A percentile compares a stretch with the other conserved stretches of the same genome.
phyloP scores from a whole-genome alignment of 1,140 invertebrate species.

The Lamellibrachia luymesi region DNA sequence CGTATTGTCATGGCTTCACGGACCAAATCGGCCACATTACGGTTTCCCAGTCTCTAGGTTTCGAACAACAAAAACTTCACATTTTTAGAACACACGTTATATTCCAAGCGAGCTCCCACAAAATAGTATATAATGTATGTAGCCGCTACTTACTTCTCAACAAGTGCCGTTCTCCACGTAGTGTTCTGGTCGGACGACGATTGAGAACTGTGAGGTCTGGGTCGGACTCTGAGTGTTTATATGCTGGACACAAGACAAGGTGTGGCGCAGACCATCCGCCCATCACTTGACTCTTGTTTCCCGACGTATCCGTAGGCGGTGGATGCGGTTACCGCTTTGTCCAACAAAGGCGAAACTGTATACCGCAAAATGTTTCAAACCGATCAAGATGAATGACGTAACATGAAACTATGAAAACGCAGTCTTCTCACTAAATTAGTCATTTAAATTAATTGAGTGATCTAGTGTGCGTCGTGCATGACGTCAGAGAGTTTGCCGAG shows the following conservation, averaged over 20 bases:
- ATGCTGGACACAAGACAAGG: background rate
- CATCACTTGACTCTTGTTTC: background rate
- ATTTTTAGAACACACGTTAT: background rate
- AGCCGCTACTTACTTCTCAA: background rate
- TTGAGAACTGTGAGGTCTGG: background rate
- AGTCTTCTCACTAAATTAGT: background rate
- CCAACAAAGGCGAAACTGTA: background rate
- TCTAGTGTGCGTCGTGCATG: background rate
- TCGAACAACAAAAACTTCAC: background rate
- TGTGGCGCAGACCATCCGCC: background rate
- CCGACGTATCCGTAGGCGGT: background rate
- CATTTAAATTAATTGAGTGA: background rate
- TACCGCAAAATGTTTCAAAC: background rate
- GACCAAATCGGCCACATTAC: no score
- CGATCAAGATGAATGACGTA: background rate
- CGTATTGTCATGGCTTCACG: background rate
- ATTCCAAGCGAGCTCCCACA: background rate
- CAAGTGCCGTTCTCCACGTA: background rate
- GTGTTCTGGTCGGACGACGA: background rate
- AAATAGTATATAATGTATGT: background rate
- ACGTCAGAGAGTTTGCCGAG: background rate
- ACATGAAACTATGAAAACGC: background rate
- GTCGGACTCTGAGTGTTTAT: background rate
- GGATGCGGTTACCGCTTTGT: background rate
- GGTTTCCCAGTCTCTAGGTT: no score